Base-by-base conservation (phyloP, 1,140 invertebrate species). In the Theocolax elegans region DNA sequence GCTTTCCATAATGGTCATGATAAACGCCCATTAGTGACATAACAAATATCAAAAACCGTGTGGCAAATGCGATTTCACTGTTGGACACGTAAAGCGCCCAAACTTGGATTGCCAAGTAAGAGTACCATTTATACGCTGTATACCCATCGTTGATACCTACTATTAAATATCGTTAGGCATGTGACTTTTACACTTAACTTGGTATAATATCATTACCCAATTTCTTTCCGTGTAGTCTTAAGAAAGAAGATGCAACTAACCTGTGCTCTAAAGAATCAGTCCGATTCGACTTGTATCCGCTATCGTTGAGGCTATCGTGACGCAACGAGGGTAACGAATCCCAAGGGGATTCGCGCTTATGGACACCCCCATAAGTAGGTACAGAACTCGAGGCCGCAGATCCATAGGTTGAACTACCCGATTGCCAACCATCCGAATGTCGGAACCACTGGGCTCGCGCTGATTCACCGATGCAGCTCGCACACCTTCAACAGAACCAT, bases 351-450 rank as follows among this genome's bases (percentile, higher is more conserved):
- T 84, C 83, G 62, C 92, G 88, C 75, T 92, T 92, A n/a, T 88
- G 86, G 19, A 86, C 84, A 0, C 23, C 51, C 2, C 80, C 81
- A 10, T 87, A 87, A 2, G 80, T 76, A 46, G 80, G 76, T 76
- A 80, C 81, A 49, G 80, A 80, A 72, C 81, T 86, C 31, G 84
- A 85, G 23, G 83, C 82, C 42, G 85, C 88, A 10, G 90, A 91
- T 60, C 90, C 90, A 64, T 91, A 86, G 40, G 90, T 91, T 15
- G 91, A 91, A 78, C 90, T 92, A 31, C 92, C 92, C 0, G 92
- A 93, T 72, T 93, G 90, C 93, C 93, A 94, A 21, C 93, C 93
- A 77, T 94, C 93, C 23, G 92, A 94, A 83, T 94, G 93, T 10
- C 93, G 89, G 83, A 94, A 94, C 93, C 93, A 94, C 76, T 94